Conservation (phyloP, 2,888 invertebrate species). For the Ectemnius lituratus region DNA sequence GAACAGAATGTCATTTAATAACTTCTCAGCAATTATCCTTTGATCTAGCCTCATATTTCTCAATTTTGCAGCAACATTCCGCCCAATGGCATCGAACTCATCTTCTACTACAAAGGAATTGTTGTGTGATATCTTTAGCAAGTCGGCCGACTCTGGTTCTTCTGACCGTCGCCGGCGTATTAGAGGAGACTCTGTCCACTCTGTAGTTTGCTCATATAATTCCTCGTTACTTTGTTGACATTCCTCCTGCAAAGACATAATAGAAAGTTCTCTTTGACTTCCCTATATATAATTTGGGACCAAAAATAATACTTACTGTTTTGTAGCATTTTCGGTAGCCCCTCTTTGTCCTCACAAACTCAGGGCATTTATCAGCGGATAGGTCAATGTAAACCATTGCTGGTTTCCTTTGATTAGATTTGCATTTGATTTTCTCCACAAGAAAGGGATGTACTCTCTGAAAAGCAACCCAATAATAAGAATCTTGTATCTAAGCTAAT, state of each 20-base stretch:
- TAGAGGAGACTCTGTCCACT: slow-evolving; percentile 67
- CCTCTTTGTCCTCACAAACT: slow-evolving; percentile 69
- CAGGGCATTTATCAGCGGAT: slow-evolving; percentile 69
- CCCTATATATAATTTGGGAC: not conserved
- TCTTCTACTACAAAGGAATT: slow-evolving; percentile 71
- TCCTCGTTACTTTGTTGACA: slow-evolving; percentile 65
- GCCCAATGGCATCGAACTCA: slow-evolving; percentile 76
- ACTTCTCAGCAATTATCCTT: slow-evolving; percentile 78
- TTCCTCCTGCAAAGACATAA: slow-evolving; percentile 66
- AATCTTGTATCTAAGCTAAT: slow-evolving; percentile 11
- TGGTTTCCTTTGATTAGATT: slow-evolving; percentile 75
- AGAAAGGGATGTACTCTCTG: slow-evolving; percentile 75
- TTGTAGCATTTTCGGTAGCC: slow-evolving; percentile 71
- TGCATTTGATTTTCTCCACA: slow-evolving; percentile 75
- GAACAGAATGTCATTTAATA: slow-evolving; percentile 77
- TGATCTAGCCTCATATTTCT: slow-evolving; percentile 76
- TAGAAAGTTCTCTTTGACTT: not conserved
- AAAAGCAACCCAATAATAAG: slow-evolving; percentile 46
- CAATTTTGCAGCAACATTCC: slow-evolving; percentile 77
- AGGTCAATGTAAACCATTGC: slow-evolving; percentile 74
- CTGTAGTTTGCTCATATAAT: slow-evolving; percentile 59
- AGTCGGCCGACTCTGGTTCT: slow-evolving; percentile 67
- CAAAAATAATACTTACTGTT: slow-evolving; percentile 49
- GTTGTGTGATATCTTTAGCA: slow-evolving; percentile 66
- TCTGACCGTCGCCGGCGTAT: slow-evolving; percentile 64